phyloP scores from a whole-genome alignment of 2,888 invertebrate species.

The Uloborus plumipes region DNA sequence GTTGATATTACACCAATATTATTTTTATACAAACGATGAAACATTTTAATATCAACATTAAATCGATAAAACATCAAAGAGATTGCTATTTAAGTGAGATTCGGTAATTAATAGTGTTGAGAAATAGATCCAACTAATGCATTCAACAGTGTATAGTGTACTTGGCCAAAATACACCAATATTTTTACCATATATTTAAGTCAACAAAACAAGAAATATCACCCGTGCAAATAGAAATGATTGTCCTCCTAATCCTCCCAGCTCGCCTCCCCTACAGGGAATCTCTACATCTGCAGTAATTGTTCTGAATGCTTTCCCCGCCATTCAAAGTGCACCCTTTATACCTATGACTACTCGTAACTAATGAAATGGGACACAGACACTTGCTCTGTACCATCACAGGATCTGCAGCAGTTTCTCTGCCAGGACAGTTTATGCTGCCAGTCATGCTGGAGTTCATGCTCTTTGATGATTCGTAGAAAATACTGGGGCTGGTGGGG shows the following conservation, averaged over 20 bases:
- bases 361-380: conserved; percentile 19
- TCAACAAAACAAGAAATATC: conserved; percentile 36
- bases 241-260: conserved; percentile 44
- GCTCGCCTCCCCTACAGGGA: conserved; percentile 1
- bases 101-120: too few relatives aligned
- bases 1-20: too few relatives aligned
- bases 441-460: too few relatives aligned
- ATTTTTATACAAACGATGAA: too few relatives aligned
- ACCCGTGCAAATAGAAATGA: conserved; percentile 60
- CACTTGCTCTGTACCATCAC: conserved; percentile 2
- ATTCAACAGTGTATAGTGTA: too few relatives aligned
- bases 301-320: conserved; percentile 4
- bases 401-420: not conserved
- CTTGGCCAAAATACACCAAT: too few relatives aligned
- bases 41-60: too few relatives aligned
- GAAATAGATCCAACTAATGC: too few relatives aligned
- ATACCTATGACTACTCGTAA: not conserved
- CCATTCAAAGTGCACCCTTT: not conserved
- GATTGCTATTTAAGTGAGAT: too few relatives aligned
- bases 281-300: conserved; percentile 26
- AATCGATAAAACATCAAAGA: too few relatives aligned
- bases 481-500: not conserved
- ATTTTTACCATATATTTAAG: too few relatives aligned
- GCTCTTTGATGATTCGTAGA: not conserved
- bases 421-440: not conserved